Conservation (phyloP, 1,140 invertebrate species). For the Pseudomyrmex flavicornis region DNA sequence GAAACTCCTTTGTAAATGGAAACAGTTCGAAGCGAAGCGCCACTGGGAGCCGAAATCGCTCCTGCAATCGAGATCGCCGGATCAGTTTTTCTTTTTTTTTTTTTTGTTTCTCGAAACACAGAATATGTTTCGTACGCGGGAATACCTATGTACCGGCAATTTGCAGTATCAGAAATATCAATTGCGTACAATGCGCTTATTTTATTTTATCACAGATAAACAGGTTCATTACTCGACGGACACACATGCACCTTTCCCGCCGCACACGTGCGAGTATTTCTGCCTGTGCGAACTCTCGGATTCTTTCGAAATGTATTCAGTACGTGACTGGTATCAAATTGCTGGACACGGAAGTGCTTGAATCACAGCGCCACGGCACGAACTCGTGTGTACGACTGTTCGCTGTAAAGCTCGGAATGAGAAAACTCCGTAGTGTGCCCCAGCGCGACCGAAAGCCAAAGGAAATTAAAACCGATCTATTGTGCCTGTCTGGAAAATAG, state of each 20-base stretch:
- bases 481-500: slow-evolving; percentile 45
- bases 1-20: no score
- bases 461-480: slow-evolving; percentile 72
- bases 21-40: no score
- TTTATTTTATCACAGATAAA: slow-evolving; percentile 52
- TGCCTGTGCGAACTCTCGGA: slow-evolving; percentile 47
- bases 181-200: slow-evolving; percentile 28
- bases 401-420: slow-evolving; percentile 65
- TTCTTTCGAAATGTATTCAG: slow-evolving; percentile 76
- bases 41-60: no score
- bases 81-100: background rate
- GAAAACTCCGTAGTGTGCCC: slow-evolving; percentile 27
- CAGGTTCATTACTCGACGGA: slow-evolving; percentile 23
- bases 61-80: background rate
- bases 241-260: slow-evolving; percentile 24
- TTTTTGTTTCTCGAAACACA: background rate
- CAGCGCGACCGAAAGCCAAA: slow-evolving; percentile 42
- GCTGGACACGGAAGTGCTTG: slow-evolving; percentile 75
- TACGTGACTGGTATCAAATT: slow-evolving; percentile 79
- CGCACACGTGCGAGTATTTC: slow-evolving; percentile 54
- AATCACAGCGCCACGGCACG: slow-evolving; percentile 73
- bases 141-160: background rate
- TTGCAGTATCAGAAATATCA: slow-evolving; percentile 19
- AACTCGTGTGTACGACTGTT: slow-evolving; percentile 67
- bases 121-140: background rate